Evolutionary conservation across 2,113 vertebrate species (phyloP).

Genomic region (Lepidothrix coronata): DNA sequence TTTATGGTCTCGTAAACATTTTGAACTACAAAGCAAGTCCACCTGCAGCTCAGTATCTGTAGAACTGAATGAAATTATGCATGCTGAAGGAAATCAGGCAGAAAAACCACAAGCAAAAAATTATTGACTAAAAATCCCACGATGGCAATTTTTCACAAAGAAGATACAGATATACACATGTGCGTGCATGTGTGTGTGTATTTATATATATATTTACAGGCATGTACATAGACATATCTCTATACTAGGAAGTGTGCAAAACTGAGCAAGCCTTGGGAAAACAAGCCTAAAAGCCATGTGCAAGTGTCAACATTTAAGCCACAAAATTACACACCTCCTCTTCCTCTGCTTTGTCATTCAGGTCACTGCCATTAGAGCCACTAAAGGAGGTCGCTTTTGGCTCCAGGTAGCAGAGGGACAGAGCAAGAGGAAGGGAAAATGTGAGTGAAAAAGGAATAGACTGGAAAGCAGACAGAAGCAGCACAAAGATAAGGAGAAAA

Average conservation of each 20-base stretch:
- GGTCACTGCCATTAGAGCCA: conserved; percentile 68
- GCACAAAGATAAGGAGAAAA: conserved; percentile 84
- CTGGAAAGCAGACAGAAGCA: conserved; percentile 91
- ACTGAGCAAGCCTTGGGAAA: not conserved
- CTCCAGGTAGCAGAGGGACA: conserved; percentile 92
- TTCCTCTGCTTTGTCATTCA: conserved; percentile 77
- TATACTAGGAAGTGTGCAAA: conserved; percentile 11
- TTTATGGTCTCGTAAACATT: not conserved
- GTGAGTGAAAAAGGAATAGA: conserved; percentile 87
- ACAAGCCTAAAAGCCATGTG: conserved; percentile 23
- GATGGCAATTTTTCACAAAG: not conserved
- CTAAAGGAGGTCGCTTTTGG: conserved; percentile 75
- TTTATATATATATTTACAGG: not conserved
- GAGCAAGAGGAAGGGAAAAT: conserved; percentile 88
- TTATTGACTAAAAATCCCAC: not conserved
- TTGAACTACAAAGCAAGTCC: not conserved
- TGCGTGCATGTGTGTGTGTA: not conserved
- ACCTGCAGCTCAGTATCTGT: not conserved
- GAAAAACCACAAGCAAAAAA: not conserved
- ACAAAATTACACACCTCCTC: conserved; percentile 86
- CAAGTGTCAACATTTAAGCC: conserved; percentile 60
- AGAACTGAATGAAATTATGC: not conserved
- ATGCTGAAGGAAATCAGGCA: not conserved
- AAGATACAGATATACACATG: not conserved
- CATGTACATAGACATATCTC: not conserved